Evolutionary conservation across 1,140 invertebrate species (phyloP), one percentile per base, ranked within the genome.

Genomic region (Zaprionus taronus): DNA sequence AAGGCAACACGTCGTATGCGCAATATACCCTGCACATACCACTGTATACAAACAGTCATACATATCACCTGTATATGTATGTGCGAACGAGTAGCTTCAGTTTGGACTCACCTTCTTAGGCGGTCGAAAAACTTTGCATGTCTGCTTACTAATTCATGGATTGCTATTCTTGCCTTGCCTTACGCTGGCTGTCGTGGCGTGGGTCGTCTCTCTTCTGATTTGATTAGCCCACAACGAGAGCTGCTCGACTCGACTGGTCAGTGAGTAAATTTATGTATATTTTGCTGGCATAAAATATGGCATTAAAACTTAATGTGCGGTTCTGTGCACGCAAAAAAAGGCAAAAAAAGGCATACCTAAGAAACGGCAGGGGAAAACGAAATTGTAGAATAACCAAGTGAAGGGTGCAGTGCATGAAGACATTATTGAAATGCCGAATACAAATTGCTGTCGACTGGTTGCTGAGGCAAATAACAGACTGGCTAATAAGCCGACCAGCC

Each of bases 261-360:
- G 53, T 74, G 74, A 81, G 81, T 81, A 89, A 90, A 90, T 90
- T 82, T 90, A 90, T 90, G 79, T 69, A 85, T 79, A 90, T 90
- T 90, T 76, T 77, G 75, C 67, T 65, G 72, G 85, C 85, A 84
- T 89, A 87, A 87, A 87, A 87, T 90, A 90, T 89, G 84, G 85
- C 82, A 90, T 90, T 90, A 90, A 85, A 85, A 82, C 76, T 82
- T 90, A 90, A 90, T 90, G 85, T 90, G 68, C 86, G 76, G 72
- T 79, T 82, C 55, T 15, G 49, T 28, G 76, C 85, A 90, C 85
- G 84, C 79, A 68, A 26, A 49, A 72, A 69, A 51, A 36, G 57
- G 9, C 65, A 26, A 49, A 72, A 69, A 51, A 36, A 62, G 9
- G 31, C 31, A 34, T 11, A 34, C 31, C 9, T 34, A 31, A 57